Base-by-base conservation (phyloP, 2,888 invertebrate species). In the Mellilla xanthometata region DNA sequence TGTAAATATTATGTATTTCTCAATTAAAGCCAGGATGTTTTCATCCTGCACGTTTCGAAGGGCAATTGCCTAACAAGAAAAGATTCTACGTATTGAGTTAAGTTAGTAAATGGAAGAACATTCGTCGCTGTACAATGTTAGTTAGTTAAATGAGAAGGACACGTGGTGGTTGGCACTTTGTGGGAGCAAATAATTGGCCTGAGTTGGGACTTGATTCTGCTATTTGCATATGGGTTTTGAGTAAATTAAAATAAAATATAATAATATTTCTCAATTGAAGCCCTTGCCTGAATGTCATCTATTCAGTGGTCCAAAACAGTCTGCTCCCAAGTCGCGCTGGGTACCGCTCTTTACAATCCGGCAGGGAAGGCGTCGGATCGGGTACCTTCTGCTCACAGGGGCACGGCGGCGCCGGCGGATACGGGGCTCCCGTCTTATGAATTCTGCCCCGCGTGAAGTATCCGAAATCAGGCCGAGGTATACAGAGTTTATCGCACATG, bases 381-480 rank as follows among this genome's bases (percentile, higher is more conserved):
- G 91, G 84, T 70, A 93, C 93, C 4, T 91, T 84, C 12, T 91
- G 79, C 38, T 90, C 87, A 55, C 91, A 84, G 0, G 84, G 84
- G 39, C 86, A 85, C 0, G 75, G 88, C 40, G 91, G 91, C 2
- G 85, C 74, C 34, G 85, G 76, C 8, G 94, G 95, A 44, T 91
- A 88, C 6, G 93, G 90, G 48, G 80, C 91, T 75, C 55, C 56
- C 4, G 90, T 83, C 33, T 89, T 80, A 58, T 94, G 94, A 22
- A 94, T 79, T 43, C 92, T 90, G 0, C 94, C 92, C 55, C 95
- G 92, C 42, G 94, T 91, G 76, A 94, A 97, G 72, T 98, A 96
- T 31, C 97, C 97, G 59, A 92, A 94, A 1, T 92, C 91, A 1
- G 97, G 96, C 46, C 97, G 92, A 33, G 93, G 92, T 39, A 97